Evolutionary conservation across 2,888 invertebrate genomes (phyloP), one percentile per base, ranked within the genome.

Genomic region (Stratiomys singularior): DNA sequence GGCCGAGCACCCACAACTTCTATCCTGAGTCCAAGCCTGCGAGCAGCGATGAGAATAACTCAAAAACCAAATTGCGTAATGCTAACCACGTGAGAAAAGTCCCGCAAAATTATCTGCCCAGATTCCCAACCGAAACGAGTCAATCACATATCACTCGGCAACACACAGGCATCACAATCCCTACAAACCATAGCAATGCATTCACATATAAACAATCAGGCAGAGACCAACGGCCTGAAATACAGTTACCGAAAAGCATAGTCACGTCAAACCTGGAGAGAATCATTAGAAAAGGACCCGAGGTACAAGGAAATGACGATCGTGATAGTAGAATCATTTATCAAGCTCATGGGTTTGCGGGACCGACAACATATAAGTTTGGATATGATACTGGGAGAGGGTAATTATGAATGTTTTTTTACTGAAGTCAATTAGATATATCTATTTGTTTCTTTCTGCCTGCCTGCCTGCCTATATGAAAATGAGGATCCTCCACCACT

Each of bases 371-470:
- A 81, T 95, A 95, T 86, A 92, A 94, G 86, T 95, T 94, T 86
- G 95, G 95, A 83, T 94, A 90, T 85, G 94, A 95, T 84, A 95
- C 94, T 71, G 95, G 95, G 83, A 92, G 92, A 88, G 94, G 94
- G 95, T 94, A 63, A 46, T 25, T n/a, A n/a, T n/a, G n/a, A n/a
- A n/a, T n/a, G n/a, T n/a, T n/a, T n/a, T n/a, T n/a, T n/a, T n/a
- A n/a, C n/a, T n/a, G n/a, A n/a, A n/a, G n/a, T n/a, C n/a, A n/a
- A n/a, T n/a, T n/a, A n/a, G n/a, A n/a, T n/a, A n/a, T n/a, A n/a
- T n/a, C n/a, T n/a, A n/a, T n/a, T n/a, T n/a, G n/a, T n/a, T n/a
- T n/a, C n/a, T n/a, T n/a, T n/a, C n/a, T n/a, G n/a, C n/a, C n/a
- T n/a, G n/a, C n/a, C n/a, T n/a, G n/a, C n/a, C n/a, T n/a, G n/a